These are phyloP conservation scores for Esox masquinongy DNA, from an alignment of 2,797 vertebrate species.

Conservation along the genomic window DNA sequence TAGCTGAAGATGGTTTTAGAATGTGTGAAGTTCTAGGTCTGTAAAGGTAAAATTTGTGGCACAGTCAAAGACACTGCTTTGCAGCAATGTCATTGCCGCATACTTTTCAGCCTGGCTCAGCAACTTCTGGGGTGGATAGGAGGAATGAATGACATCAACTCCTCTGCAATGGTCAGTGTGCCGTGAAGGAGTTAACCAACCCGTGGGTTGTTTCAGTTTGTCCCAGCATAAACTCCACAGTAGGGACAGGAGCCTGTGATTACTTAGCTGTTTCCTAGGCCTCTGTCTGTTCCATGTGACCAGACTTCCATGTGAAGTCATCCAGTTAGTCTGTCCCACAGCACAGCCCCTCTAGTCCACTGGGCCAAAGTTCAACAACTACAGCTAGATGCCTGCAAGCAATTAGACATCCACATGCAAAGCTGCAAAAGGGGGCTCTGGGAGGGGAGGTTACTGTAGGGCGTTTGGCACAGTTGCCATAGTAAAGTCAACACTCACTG, in stretches of 20 bases:
- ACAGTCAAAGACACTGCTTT: too few species aligned
- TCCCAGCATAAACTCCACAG: conserved; percentile 57
- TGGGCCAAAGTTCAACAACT: conserved; percentile 82
- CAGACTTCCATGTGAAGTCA: conserved; percentile 68
- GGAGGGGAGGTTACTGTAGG: conserved; percentile 76
- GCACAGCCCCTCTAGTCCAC: conserved; percentile 60
- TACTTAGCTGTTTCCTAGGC: conserved; percentile 62
- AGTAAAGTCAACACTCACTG: conserved; percentile 62
- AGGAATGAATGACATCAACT: too few species aligned
- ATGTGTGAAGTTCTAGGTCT: too few species aligned
- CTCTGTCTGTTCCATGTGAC: conserved; percentile 71
- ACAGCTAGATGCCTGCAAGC: conserved; percentile 71
- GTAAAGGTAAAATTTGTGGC: too few species aligned
- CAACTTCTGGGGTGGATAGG: too few species aligned
- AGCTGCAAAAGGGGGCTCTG: conserved; percentile 56
- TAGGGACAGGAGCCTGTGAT: conserved; percentile 44
- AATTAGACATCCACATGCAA: conserved; percentile 72
- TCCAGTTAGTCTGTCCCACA: conserved; percentile 28
- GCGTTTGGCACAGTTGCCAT: conserved; percentile 73
- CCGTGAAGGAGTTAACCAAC: conserved; percentile 13
- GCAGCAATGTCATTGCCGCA: too few species aligned
- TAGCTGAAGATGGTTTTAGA: neutral
- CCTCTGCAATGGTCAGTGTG: neutral
- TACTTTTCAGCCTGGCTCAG: too few species aligned
- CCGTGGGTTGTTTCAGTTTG: conserved; percentile 42